These are phyloP conservation scores for Mylabris phalerata DNA, from an alignment of 1,140 invertebrate genomes.

Conservation along the genomic window DNA sequence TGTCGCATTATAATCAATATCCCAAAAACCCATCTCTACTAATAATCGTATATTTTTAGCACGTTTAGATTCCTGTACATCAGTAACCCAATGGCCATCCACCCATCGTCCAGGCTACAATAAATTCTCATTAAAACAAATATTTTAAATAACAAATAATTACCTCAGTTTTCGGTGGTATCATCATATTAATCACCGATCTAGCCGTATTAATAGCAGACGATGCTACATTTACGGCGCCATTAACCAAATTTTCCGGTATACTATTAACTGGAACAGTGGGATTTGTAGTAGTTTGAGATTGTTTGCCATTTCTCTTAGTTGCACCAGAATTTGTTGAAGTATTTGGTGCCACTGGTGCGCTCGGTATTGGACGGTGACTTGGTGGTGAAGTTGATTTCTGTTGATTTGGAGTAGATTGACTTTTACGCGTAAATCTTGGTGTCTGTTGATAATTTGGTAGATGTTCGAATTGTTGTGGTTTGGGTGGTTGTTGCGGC, in stretches of 20 bases:
- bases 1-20: conserved; percentile 38
- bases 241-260: conserved; percentile 38
- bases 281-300: neutral
- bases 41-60: conserved; percentile 30
- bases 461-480: conserved; percentile 7
- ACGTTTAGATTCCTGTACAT: conserved; percentile 24
- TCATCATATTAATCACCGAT: conserved; percentile 38
- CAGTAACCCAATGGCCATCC: conserved; percentile 38
- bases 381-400: no score
- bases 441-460: conserved; percentile 29
- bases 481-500: neutral
- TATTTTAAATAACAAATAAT: conserved; percentile 3
- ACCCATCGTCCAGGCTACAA: conserved; percentile 32
- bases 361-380: neutral
- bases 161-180: conserved; percentile 23
- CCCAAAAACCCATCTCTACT: conserved; percentile 39
- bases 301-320: conserved; percentile 2
- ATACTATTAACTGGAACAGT: conserved; percentile 18
- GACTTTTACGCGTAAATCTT: neutral
- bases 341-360: neutral
- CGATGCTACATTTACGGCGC: conserved; percentile 41
- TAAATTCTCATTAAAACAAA: neutral
- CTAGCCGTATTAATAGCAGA: conserved; percentile 39
- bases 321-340: conserved; percentile 4
- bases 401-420: neutral